Conservation (phyloP, 2,113 vertebrate genomes). For the Alexandromys fortis region DNA sequence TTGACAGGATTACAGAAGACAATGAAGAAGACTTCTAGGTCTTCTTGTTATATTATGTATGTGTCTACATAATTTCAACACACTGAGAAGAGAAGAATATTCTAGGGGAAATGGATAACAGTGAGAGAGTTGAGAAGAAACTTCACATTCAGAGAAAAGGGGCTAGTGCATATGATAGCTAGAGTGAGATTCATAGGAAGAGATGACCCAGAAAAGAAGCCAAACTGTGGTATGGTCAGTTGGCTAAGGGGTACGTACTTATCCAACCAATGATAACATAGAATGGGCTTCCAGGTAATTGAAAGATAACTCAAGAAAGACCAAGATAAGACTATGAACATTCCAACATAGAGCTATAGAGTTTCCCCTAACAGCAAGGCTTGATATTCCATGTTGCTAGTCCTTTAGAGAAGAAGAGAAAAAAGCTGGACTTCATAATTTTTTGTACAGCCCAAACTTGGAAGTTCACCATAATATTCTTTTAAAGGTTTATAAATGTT, state of each 20-base stretch:
- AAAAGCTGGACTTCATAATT: background rate
- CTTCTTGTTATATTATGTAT: background rate
- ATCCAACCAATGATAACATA: background rate
- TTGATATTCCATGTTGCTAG: background rate
- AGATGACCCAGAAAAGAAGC: background rate
- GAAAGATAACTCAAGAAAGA: constrained; percentile 1
- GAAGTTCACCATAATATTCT: background rate
- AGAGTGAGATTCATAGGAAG: background rate
- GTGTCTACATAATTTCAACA: background rate
- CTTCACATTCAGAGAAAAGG: background rate
- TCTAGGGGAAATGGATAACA: background rate
- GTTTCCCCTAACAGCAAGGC: fast-evolving
- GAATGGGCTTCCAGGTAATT: background rate
- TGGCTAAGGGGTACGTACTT: background rate
- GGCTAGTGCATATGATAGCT: background rate
- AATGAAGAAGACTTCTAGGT: background rate
- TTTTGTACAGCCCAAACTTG: background rate
- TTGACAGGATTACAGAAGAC: background rate
- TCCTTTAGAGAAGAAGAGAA: background rate
- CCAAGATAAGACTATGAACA: background rate
- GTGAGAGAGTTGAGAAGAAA: background rate
- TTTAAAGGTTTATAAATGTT: background rate
- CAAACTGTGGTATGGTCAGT: too few species aligned
- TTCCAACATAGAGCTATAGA: background rate
- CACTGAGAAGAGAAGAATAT: background rate